These are phyloP conservation scores for Gymnoscopelus braueri DNA, from an alignment of 2,797 vertebrate species.

Conservation along the genomic window DNA sequence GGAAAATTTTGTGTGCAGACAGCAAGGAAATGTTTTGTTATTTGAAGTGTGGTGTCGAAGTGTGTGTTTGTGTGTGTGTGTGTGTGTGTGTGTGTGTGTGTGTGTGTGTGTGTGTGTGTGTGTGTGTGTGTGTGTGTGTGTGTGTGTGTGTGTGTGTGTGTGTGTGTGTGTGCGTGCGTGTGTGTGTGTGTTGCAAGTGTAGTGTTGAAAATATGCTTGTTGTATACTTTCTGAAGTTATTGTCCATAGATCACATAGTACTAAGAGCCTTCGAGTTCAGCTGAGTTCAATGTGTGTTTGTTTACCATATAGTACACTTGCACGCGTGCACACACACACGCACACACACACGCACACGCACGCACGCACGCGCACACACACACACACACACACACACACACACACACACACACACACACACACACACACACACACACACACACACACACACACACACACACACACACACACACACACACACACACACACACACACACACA, in stretches of 20 bases:
- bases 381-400: background rate
- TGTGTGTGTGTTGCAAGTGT: slow-evolving; percentile 26
- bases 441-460: slow-evolving; percentile 17
- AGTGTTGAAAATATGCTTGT: slow-evolving; percentile 52
- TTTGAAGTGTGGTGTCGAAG: slow-evolving; percentile 63
- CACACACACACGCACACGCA: slow-evolving; percentile 8
- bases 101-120: slow-evolving; percentile 15
- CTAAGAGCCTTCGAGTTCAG: slow-evolving; percentile 23
- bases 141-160: slow-evolving; percentile 36
- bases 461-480: background rate
- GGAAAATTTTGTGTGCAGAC: slow-evolving; percentile 63
- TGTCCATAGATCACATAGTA: slow-evolving; percentile 57
- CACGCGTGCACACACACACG: slow-evolving; percentile 9
- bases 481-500: slow-evolving; percentile 17
- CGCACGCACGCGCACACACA: background rate
- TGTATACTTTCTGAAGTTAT: slow-evolving; percentile 64
- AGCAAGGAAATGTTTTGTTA: slow-evolving; percentile 70
- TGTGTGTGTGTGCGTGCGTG: background rate
- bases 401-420: background rate
- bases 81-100: slow-evolving; percentile 8
- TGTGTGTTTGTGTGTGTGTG: slow-evolving; percentile 36
- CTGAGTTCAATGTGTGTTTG: slow-evolving; percentile 25
- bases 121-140: slow-evolving; percentile 32
- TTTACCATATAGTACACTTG: slow-evolving; percentile 1
- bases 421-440: slow-evolving; percentile 1